Evolutionary conservation across 2,113 vertebrate genomes (phyloP).

Genomic region (Tragelaphus strepsiceros): DNA sequence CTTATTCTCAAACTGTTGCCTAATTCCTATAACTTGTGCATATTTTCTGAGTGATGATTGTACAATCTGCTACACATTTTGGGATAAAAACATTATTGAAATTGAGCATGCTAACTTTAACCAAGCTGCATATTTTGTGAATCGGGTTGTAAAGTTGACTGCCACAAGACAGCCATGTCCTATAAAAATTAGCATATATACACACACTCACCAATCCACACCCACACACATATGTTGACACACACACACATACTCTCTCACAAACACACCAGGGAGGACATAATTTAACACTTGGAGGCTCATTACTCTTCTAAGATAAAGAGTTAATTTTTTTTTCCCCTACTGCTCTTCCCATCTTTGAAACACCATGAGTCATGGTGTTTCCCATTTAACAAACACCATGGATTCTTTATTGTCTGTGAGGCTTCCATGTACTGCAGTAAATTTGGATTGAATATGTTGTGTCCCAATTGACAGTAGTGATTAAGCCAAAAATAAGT

Average conservation of each 20-base stretch:
- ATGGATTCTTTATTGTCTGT: conserved; percentile 75
- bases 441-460: conserved; percentile 81
- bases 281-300: conserved; percentile 57
- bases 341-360: conserved; percentile 71
- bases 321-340: conserved; percentile 54
- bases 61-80: conserved; percentile 80
- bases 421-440: conserved; percentile 74
- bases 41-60: conserved; percentile 77
- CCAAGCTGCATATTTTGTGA: conserved; percentile 75
- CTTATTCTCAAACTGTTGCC: conserved; percentile 65
- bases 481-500: conserved; percentile 79
- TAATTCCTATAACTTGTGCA: conserved; percentile 76
- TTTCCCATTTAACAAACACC: conserved; percentile 73
- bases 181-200: conserved; percentile 62
- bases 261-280: background rate
- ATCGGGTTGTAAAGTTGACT: conserved; percentile 76
- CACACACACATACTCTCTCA: background rate
- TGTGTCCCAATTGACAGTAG: conserved; percentile 78
- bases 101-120: conserved; percentile 78
- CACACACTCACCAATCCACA: background rate
- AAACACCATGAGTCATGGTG: conserved; percentile 75
- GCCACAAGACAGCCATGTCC: conserved; percentile 54
- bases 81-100: conserved; percentile 77
- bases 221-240: background rate
- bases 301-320: conserved; percentile 67